A percentile compares a stretch with the other conserved stretches of the same genome.
These are phyloP conservation scores for Micromussa lordhowensis DNA, from an alignment of 92 coral and sea anemone genomes.

Conservation along the genomic window DNA sequence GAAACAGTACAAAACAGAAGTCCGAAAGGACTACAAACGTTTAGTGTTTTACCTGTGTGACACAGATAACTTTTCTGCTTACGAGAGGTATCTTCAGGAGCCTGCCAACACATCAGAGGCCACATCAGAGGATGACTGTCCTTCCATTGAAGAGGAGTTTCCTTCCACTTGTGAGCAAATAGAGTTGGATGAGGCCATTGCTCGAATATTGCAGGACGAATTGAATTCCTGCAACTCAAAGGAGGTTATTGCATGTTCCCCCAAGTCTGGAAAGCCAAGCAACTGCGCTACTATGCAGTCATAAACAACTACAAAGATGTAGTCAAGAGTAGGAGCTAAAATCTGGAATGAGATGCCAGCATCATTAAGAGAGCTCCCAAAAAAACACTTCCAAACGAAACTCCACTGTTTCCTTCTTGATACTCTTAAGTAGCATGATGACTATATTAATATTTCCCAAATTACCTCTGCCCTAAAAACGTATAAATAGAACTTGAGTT, in stretches of 20 bases:
- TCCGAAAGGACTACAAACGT: conserved; percentile 57
- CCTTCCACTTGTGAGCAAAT: conserved; percentile 43
- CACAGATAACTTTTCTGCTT: conserved; percentile 37
- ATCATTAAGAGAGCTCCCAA: too few relatives aligned
- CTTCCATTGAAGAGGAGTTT: not conserved
- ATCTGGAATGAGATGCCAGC: too few relatives aligned
- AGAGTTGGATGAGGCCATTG: conserved; percentile 48
- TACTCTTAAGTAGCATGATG: too few relatives aligned
- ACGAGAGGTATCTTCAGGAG: conserved; percentile 41
- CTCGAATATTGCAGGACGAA: conserved; percentile 44
- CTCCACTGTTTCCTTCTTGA: too few relatives aligned
- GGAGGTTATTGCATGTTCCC: conserved; percentile 14
- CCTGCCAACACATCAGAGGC: conserved; percentile 23
- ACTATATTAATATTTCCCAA: too few relatives aligned
- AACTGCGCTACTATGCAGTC: not conserved
- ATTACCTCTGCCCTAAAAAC: too few relatives aligned
- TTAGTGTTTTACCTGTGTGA: conserved; percentile 56
- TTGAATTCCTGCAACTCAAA: conserved; percentile 43
- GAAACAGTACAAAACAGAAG: conserved; percentile 57
- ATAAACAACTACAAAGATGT: conserved; percentile 61
- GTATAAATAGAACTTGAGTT: too few relatives aligned
- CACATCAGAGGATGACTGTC: conserved; percentile 35
- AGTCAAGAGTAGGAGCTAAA: too few relatives aligned
- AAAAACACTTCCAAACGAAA: too few relatives aligned
- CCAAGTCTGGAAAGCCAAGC: conserved; percentile 5